Base-by-base conservation (phyloP, 1,140 invertebrate species). In the Nasonia longicornis region DNA sequence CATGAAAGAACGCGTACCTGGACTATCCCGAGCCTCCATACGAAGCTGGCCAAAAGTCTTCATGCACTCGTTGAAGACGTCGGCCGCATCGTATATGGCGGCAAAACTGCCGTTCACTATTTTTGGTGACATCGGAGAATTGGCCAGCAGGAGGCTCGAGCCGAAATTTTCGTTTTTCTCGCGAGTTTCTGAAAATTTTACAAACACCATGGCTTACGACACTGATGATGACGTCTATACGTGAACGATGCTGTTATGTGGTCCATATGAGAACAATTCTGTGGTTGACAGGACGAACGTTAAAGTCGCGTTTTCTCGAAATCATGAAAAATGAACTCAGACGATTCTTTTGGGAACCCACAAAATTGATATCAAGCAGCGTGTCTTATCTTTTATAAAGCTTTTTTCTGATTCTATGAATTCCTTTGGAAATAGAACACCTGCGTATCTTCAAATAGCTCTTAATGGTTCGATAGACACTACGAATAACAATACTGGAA, bases 21-120 rank as follows among this genome's bases (percentile, higher is more conserved):
- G 95, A 89, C 95, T 96, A 84, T 96, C 95, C 86, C 95, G 93
- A 2, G 93, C 92, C 81, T 94, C 92, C 86, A 94, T 91, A 83
- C 93, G 92, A 35, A 95, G 86, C 84, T 94, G 93, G 29, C 93
- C 93, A 84, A 95, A 94, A n/a, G 93, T 94, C 85, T 93, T 94
- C 74, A 94, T 94, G 88, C 95, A 96, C 82, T 96, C 96, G 29
- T 94, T 94, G 72, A 97, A 92, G 20, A 96, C 93, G 85, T 97
- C 96, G 76, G 94, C 95, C 48, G 96, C 95, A 87, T 99, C 97
- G 86, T 98, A 97, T 81, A 99, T 95, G 10, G 97, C 98, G 0
- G 96, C 97, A 90, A 98, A 99, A 83, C 96, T 98, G 0, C 97
- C 98, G 86, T 99, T 98, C 10, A 99, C 96, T 26, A 99, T 96